phyloP scores from a whole-genome alignment of 2,797 vertebrate species.

The Neoniphon sammara region DNA sequence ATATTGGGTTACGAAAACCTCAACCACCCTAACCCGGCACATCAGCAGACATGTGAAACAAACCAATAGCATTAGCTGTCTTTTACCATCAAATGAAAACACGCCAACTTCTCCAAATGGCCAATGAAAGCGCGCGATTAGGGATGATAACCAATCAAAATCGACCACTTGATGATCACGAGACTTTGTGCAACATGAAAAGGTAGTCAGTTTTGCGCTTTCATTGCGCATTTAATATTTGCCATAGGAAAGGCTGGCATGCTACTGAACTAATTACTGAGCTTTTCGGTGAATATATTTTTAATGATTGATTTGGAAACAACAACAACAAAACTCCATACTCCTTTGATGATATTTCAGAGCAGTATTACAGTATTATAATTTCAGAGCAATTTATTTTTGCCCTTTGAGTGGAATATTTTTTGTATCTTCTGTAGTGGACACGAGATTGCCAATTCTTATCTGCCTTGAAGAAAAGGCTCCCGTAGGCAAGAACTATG shows the following conservation, averaged over 20 bases:
- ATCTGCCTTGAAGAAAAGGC: not conserved
- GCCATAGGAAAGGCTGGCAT: too few relatives aligned
- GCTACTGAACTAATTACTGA: too few relatives aligned
- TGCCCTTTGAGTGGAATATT: too few relatives aligned
- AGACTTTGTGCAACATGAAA: slow-evolving; percentile 9
- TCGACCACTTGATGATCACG: slow-evolving; percentile 50
- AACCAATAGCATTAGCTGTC: slow-evolving; percentile 51
- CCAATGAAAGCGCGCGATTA: slow-evolving; percentile 51
- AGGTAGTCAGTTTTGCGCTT: slow-evolving; percentile 41
- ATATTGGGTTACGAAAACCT: slow-evolving; percentile 39
- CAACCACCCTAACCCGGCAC: slow-evolving; percentile 23
- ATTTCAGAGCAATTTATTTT: not conserved
- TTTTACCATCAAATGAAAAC: not conserved
- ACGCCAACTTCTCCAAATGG: not conserved
- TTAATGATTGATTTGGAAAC: too few relatives aligned
- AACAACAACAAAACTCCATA: not conserved
- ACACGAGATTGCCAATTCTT: too few relatives aligned
- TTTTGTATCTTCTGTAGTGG: too few relatives aligned
- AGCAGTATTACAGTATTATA: not conserved
- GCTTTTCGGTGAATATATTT: too few relatives aligned
- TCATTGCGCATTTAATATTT: slow-evolving; percentile 31
- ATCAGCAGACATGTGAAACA: slow-evolving; percentile 61
- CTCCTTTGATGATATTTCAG: not conserved
- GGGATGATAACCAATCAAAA: slow-evolving; percentile 54
- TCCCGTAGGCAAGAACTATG: not conserved